Conservation (phyloP, 2,113 vertebrate species). For the Genyomyrus donnyi region DNA sequence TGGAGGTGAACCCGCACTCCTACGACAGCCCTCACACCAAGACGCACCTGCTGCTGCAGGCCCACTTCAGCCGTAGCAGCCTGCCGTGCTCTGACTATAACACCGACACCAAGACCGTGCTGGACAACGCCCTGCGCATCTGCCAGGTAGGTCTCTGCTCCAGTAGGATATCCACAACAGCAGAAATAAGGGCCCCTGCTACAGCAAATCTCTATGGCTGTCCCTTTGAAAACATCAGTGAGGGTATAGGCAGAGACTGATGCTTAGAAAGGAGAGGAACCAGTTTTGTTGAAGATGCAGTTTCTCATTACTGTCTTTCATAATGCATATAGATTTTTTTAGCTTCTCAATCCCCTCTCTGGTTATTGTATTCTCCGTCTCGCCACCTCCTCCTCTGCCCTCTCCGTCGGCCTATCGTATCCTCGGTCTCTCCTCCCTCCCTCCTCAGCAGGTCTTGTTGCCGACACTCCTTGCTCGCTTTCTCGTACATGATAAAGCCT, state of each 20-base stretch:
- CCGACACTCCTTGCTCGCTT: neutral
- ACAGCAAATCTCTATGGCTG: neutral
- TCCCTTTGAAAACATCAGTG: neutral
- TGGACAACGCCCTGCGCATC: conserved; percentile 90
- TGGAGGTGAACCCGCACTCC: conserved; percentile 84
- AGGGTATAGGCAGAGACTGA: neutral
- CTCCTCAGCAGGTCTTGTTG: neutral
- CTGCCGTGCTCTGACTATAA: conserved; percentile 89
- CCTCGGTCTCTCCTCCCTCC: neutral
- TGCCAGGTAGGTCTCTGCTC: conserved; percentile 69
- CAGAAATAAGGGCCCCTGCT: neutral
- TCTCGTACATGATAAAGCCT: conserved; percentile 36
- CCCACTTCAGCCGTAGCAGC: conserved; percentile 79
- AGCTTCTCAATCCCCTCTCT: neutral
- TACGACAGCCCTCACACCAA: conserved; percentile 96
- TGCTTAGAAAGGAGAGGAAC: neutral
- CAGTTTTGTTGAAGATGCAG: neutral
- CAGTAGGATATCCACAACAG: neutral
- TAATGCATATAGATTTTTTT: neutral
- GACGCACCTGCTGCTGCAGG: conserved; percentile 87
- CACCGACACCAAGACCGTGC: conserved; percentile 91
- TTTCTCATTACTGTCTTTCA: neutral
- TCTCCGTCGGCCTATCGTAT: neutral
- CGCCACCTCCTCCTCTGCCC: neutral
- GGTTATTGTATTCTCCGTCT: neutral